A percentile compares a stretch with the other conserved stretches of the same genome.
These are phyloP conservation scores for Halcyon malimbica DNA, from an alignment of 2,113 vertebrate species.

Conservation along the genomic window DNA sequence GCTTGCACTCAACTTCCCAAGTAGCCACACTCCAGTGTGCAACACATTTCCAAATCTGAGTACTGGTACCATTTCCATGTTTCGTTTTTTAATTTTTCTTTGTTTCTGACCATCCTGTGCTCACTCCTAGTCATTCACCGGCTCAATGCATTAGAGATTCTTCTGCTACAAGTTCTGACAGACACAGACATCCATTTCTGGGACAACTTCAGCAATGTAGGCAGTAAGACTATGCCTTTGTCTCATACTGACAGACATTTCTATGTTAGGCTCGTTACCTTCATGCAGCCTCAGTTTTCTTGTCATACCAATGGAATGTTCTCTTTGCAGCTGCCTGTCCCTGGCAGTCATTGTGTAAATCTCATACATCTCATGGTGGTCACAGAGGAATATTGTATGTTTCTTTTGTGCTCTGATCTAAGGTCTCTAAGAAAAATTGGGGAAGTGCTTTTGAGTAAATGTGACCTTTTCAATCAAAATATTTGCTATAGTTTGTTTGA, in stretches of 20 bases:
- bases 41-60: neutral
- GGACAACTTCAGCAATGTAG: neutral
- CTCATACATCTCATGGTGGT: neutral
- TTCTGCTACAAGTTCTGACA: neutral
- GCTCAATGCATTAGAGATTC: neutral
- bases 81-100: neutral
- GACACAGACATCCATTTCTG: neutral
- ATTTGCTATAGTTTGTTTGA: neutral
- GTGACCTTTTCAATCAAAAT: neutral
- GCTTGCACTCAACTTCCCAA: neutral
- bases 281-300: neutral
- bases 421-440: neutral
- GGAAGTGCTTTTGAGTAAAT: neutral
- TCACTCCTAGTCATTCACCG: neutral
- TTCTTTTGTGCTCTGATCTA: neutral
- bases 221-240: neutral
- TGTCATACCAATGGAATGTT: neutral
- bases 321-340: neutral
- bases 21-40: neutral
- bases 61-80: neutral
- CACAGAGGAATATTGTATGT: neutral
- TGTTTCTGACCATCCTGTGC: neutral
- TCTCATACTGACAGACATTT: neutral
- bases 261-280: neutral
- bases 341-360: neutral